Evolutionary conservation across 2,113 vertebrate genomes (phyloP).

Genomic region (Neoarius graeffei): DNA sequence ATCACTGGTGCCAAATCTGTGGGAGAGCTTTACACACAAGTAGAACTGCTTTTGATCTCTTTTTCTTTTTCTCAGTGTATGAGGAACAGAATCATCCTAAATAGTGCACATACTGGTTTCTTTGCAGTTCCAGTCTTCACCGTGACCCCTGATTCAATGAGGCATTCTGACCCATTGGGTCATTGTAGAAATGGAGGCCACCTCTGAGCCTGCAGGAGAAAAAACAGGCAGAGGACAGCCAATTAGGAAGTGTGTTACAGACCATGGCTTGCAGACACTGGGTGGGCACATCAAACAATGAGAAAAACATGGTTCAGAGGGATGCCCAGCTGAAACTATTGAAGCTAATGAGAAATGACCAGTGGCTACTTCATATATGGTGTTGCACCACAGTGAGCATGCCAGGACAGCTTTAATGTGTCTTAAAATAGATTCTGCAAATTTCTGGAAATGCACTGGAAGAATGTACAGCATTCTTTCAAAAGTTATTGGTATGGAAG

Average conservation of each 20-base stretch:
- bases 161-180: conserved; percentile 40
- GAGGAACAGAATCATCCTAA: neutral
- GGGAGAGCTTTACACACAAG: conserved; percentile 23
- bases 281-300: conserved; percentile 47
- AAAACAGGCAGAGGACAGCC: conserved; percentile 43
- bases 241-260: conserved; percentile 46
- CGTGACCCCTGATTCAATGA: conserved; percentile 39
- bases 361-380: conserved; percentile 13
- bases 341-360: conserved; percentile 34
- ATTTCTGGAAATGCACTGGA: neutral
- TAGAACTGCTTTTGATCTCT: conserved; percentile 37
- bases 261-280: conserved; percentile 47
- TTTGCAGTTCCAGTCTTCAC: conserved; percentile 40
- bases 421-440: neutral
- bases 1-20: conserved; percentile 27
- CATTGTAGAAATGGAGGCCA: conserved; percentile 40
- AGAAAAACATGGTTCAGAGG: conserved; percentile 31
- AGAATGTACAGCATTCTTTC: neutral
- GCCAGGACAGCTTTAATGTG: neutral
- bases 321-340: neutral
- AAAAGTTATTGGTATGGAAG: neutral
- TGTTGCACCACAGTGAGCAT: neutral
- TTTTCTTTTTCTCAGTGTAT: conserved; percentile 3
- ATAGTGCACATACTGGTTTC: conserved; percentile 5
- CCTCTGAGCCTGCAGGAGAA: conserved; percentile 40